Percentiles rank a stretch among this genome's conserved stretches.
These are phyloP conservation scores for Myripristis murdjan DNA, from an alignment of 2,797 vertebrate genomes.

Conservation along the genomic window DNA sequence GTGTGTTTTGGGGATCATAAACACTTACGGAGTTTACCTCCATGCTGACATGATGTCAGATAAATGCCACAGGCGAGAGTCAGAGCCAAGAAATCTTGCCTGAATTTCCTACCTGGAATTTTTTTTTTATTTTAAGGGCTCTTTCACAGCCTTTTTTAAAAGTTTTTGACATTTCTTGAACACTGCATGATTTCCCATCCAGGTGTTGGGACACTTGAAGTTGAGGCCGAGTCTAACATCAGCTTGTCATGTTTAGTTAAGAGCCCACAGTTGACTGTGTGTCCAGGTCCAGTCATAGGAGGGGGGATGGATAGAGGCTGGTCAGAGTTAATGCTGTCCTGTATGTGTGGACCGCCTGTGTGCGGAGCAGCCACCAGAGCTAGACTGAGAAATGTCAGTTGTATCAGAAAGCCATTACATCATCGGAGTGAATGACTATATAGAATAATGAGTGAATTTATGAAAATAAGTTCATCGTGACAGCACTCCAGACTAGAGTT, in stretches of 20 bases:
- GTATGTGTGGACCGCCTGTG: slow-evolving; percentile 36
- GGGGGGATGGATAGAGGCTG: background rate
- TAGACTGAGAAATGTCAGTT: background rate
- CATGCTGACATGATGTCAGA: background rate
- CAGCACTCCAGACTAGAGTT: no score
- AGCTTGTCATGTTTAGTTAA: slow-evolving; percentile 64
- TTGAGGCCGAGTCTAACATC: slow-evolving; percentile 39
- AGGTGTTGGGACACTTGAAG: background rate
- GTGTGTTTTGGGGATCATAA: no score
- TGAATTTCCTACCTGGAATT: no score
- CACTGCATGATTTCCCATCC: background rate
- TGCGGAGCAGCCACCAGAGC: slow-evolving; percentile 17
- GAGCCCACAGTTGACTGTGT: slow-evolving; percentile 15
- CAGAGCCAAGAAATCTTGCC: no score
- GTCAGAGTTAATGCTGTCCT: slow-evolving; percentile 15
- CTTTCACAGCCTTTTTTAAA: no score
- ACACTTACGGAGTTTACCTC: no score
- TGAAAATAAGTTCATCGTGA: no score
- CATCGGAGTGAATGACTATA: no score
- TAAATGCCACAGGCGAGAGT: background rate
- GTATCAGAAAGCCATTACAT: no score
- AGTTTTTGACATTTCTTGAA: background rate
- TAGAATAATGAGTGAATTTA: no score
- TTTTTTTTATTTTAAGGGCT: no score
- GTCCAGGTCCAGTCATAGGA: slow-evolving; percentile 18